Conservation (phyloP, 2,113 vertebrate species). For the Menidia beryllina region DNA sequence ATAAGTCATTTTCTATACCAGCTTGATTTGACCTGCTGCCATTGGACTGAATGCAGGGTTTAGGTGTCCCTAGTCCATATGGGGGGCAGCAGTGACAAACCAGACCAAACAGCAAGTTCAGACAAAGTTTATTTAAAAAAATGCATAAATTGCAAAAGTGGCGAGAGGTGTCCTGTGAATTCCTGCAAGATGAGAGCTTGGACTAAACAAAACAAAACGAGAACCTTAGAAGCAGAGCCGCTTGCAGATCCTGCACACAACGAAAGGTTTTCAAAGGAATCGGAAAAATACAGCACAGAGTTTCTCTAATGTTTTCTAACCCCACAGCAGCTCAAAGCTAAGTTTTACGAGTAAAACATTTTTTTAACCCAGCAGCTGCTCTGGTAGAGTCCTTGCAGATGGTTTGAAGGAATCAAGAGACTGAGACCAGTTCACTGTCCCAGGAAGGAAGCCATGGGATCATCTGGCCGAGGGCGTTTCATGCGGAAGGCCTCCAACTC, state of each 20-base stretch:
- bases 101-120: neutral
- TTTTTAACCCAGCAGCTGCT: constrained; percentile 35
- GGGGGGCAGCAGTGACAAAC: no score
- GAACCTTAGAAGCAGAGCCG: no score
- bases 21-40: no score
- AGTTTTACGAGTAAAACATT: neutral
- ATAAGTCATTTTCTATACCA: no score
- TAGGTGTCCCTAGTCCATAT: no score
- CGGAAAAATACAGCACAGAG: constrained; percentile 29
- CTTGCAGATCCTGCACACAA: neutral
- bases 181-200: neutral
- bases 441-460: constrained; percentile 97
- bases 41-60: no score
- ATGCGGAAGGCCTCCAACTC: constrained; percentile 98
- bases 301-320: neutral
- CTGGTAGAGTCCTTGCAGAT: constrained; percentile 6
- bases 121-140: constrained; percentile 32
- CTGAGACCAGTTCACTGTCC: constrained; percentile 77
- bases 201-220: neutral
- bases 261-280: neutral
- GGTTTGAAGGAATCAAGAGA: neutral
- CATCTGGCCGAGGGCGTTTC: constrained; percentile 91
- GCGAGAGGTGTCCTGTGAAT: neutral
- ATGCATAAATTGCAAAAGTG: neutral
- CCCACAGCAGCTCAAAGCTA: neutral